Percentiles rank a stretch among this genome's conserved stretches.
These are phyloP conservation scores for Periophthalmus modestus DNA, from an alignment of 2,113 vertebrate genomes.

Conservation along the genomic window DNA sequence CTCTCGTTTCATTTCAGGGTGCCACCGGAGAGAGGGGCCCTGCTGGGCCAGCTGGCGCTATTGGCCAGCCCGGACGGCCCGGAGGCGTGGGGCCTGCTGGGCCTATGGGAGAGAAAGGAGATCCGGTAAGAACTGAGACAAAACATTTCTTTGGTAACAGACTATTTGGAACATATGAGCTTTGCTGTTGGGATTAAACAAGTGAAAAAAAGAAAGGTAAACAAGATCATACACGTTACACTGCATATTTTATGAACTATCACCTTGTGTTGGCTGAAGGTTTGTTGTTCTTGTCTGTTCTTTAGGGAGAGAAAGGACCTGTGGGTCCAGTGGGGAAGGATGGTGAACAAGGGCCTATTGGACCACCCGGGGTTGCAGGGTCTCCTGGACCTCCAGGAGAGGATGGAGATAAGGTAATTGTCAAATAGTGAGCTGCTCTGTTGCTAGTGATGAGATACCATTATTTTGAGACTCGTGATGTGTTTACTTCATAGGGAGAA, in stretches of 20 bases:
- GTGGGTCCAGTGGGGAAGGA: constrained; percentile 83
- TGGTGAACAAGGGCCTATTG: constrained; percentile 80
- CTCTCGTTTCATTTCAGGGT: constrained; percentile 76
- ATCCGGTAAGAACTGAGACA: constrained; percentile 81
- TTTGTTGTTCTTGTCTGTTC: constrained; percentile 34
- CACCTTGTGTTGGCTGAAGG: constrained; percentile 30
- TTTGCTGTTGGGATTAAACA: constrained; percentile 33
- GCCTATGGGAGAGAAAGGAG: constrained; percentile 88
- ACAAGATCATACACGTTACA: neutral
- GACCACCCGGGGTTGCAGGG: constrained; percentile 80
- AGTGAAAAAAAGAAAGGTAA: neutral
- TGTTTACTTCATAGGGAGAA: constrained; percentile 80
- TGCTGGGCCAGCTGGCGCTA: constrained; percentile 82
- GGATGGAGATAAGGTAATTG: constrained; percentile 88
- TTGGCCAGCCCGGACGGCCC: constrained; percentile 85
- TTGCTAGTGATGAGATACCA: neutral
- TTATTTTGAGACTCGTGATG: neutral
- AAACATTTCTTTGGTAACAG: constrained; percentile 26
- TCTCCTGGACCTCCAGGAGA: constrained; percentile 83
- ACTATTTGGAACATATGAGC: constrained; percentile 18
- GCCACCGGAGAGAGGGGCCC: constrained; percentile 86
- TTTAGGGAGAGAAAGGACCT: constrained; percentile 87
- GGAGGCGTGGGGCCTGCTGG: constrained; percentile 82
- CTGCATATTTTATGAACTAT: constrained; percentile 24
- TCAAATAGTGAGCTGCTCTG: neutral